Conservation (phyloP, 2,113 vertebrate genomes). For the Numenius arquata region DNA sequence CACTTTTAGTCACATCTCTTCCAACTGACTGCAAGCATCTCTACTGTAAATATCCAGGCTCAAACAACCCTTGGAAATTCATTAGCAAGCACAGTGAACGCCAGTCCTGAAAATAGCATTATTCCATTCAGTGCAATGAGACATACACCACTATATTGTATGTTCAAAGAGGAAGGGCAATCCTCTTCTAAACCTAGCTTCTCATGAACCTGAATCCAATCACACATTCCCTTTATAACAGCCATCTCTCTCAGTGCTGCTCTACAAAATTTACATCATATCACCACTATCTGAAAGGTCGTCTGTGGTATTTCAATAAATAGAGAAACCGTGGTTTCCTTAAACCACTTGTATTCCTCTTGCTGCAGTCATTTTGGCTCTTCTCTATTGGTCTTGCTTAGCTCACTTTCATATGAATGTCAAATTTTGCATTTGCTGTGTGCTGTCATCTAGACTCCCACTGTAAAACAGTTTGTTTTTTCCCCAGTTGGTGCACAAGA, state of each 20-base stretch:
- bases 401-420: slow-evolving; percentile 70
- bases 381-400: slow-evolving; percentile 42
- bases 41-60: slow-evolving; percentile 17
- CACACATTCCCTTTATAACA: slow-evolving; percentile 37
- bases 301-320: slow-evolving; percentile 47
- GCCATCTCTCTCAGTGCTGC: not conserved
- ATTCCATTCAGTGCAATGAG: slow-evolving; percentile 27
- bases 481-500: slow-evolving; percentile 28
- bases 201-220: slow-evolving; percentile 55
- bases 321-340: slow-evolving; percentile 2
- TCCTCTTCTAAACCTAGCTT: slow-evolving; percentile 46
- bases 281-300: slow-evolving; percentile 22
- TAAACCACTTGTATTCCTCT: slow-evolving; percentile 37
- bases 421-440: slow-evolving; percentile 73
- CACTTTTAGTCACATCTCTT: slow-evolving; percentile 8
- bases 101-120: slow-evolving; percentile 32
- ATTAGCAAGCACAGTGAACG: slow-evolving; percentile 35
- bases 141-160: not conserved
- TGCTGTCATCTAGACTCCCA: slow-evolving; percentile 47
- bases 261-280: not conserved
- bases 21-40: slow-evolving; percentile 36
- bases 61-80: slow-evolving; percentile 38
- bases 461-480: slow-evolving; percentile 55
- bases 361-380: slow-evolving; percentile 44
- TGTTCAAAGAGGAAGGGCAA: slow-evolving; percentile 63